Percentiles rank a stretch among this genome's conserved stretches.
Conservation (phyloP, 2,797 vertebrate species). For the Mareca penelope region DNA sequence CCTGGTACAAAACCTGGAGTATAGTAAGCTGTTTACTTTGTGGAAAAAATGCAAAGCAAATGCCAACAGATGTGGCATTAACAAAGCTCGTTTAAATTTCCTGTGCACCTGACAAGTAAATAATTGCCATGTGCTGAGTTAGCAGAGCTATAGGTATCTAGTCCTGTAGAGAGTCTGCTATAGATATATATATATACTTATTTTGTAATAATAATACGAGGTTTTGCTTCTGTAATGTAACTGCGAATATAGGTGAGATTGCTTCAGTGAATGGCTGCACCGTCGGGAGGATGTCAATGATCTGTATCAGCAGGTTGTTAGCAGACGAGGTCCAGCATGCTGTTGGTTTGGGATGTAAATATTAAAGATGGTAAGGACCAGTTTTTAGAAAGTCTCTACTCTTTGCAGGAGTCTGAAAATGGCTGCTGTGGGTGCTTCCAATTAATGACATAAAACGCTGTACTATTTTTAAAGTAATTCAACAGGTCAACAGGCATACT, state of each 20-base stretch:
- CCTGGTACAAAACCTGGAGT: not conserved
- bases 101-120: not conserved
- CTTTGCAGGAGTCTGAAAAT: rapidly evolving
- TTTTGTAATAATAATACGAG: not conserved
- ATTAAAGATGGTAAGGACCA: rapidly evolving
- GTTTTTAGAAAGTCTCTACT: not conserved
- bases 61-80: not conserved
- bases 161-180: not conserved
- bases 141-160: not conserved
- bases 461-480: rapidly evolving
- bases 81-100: not conserved
- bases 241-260: not conserved
- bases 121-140: not conserved
- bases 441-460: rapidly evolving
- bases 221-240: not conserved
- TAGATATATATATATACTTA: too few species aligned
- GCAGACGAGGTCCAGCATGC: rapidly evolving
- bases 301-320: too few species aligned
- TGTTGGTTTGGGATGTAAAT: rapidly evolving
- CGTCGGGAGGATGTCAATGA: rapidly evolving
- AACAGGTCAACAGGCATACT: not conserved
- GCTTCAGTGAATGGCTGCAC: not conserved
- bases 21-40: not conserved
- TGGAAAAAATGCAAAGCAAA: not conserved
- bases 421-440: rapidly evolving